Conservation (phyloP, 1,140 invertebrate genomes). For the Drosophila busckii region DNA sequence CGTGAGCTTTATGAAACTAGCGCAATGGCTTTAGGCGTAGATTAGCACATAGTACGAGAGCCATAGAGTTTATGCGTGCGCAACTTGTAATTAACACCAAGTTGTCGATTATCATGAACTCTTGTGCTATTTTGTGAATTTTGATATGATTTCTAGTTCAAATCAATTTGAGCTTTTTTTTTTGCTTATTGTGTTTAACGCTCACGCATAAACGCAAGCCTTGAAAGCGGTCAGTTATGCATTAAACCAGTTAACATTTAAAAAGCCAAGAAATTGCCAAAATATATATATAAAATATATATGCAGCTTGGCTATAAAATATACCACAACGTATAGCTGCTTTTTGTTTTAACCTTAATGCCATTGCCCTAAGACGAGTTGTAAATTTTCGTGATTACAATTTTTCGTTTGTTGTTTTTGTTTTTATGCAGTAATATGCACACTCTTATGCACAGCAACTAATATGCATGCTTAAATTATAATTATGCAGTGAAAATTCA, state of each 20-base stretch:
- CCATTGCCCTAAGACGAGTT: slow-evolving; percentile 37
- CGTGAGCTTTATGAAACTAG: no score
- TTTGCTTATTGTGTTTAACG: no score
- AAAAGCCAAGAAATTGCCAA: background rate
- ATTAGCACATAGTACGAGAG: no score
- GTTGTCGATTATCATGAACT: no score
- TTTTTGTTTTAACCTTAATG: slow-evolving; percentile 26
- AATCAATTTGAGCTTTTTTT: no score
- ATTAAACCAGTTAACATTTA: background rate
- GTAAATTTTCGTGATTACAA: slow-evolving; percentile 36
- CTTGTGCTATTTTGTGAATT: no score
- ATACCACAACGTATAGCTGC: background rate
- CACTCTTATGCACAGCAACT: slow-evolving; percentile 1
- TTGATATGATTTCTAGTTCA: no score
- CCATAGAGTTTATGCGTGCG: no score
- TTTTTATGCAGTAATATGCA: slow-evolving; percentile 32
- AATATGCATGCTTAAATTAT: slow-evolving; percentile 13
- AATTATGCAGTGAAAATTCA: slow-evolving; percentile 58
- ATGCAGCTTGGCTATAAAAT: background rate
- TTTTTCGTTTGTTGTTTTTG: slow-evolving; percentile 13
- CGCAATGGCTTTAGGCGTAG: no score
- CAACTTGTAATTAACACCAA: no score
- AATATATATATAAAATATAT: background rate
- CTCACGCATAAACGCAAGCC: slow-evolving; percentile 3
- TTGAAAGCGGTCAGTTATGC: slow-evolving; percentile 13